These are phyloP conservation scores for Camponotus floridanus DNA, from an alignment of 1,140 invertebrate genomes.

Conservation along the genomic window DNA sequence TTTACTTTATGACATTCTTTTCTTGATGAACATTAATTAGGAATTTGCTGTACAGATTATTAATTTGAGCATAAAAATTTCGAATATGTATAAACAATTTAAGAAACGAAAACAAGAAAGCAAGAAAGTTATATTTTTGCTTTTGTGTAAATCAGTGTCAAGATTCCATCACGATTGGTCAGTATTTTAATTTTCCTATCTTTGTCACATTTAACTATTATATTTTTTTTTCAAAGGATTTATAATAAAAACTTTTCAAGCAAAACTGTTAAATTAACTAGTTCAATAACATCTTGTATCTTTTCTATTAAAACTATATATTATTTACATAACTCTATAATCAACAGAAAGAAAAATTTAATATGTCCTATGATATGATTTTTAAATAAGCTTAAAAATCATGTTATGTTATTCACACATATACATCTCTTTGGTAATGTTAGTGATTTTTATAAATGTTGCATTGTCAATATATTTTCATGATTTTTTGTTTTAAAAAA, in stretches of 20 bases:
- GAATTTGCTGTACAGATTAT: slow-evolving; percentile 21
- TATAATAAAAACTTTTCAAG: slow-evolving; percentile 60
- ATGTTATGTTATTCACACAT: neutral
- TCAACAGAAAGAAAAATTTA: neutral
- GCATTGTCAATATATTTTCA: too few species aligned
- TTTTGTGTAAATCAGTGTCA: neutral
- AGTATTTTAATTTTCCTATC: neutral
- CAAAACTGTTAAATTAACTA: neutral
- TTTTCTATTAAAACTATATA: neutral
- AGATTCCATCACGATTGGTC: neutral
- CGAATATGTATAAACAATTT: neutral
- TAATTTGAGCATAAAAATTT: neutral
- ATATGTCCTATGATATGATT: neutral
- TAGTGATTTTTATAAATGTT: too few species aligned
- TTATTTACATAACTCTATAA: neutral
- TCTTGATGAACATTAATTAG: slow-evolving; percentile 1
- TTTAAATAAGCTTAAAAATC: slow-evolving; percentile 6
- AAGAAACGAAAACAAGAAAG: neutral
- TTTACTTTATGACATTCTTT: neutral
- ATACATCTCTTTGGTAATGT: too few species aligned
- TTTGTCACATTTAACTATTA: slow-evolving; percentile 15
- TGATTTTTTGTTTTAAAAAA: neutral
- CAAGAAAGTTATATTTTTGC: neutral
- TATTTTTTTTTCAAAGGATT: slow-evolving; percentile 7
- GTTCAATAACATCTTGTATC: neutral